Conservation (phyloP, 2,888 invertebrate genomes). For the Acrocyrtus sp. region DNA sequence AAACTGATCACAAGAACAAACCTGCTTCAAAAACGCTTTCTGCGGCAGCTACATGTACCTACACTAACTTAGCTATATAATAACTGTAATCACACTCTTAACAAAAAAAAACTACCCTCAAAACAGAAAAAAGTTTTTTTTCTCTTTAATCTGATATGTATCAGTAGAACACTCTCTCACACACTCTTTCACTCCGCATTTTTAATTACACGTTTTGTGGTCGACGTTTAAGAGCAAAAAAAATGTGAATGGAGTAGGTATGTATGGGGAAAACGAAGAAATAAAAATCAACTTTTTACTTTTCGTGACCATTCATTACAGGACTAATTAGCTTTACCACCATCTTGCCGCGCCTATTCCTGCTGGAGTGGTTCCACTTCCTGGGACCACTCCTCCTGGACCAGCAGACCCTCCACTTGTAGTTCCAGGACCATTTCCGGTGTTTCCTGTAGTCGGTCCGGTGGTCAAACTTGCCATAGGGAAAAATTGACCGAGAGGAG, state of each 20-base stretch:
- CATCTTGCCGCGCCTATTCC: slow-evolving; percentile 34
- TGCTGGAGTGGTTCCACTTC: not conserved
- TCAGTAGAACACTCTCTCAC: not conserved
- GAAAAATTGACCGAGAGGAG: slow-evolving; percentile 21
- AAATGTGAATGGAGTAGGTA: not conserved
- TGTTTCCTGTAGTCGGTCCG: not conserved
- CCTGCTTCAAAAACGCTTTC: not conserved
- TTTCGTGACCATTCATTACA: not conserved
- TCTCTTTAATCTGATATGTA: slow-evolving; percentile 5
- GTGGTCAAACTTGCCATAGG: not conserved
- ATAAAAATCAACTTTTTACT: too few species aligned
- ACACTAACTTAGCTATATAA: too few species aligned
- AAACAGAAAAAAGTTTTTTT: not conserved
- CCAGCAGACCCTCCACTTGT: slow-evolving; percentile 3
- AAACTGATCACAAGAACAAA: slow-evolving; percentile 8
- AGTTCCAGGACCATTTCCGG: not conserved
- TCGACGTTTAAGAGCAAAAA: not conserved
- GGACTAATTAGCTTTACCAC: slow-evolving; percentile 24
- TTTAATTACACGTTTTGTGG: not conserved
- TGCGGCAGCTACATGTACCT: too few species aligned
- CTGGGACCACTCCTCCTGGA: slow-evolving; percentile 1
- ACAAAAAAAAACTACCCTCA: not conserved
- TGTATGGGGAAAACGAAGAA: not conserved
- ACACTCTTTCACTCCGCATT: not conserved
- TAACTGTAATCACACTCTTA: not conserved